phyloP scores from a whole-genome alignment of 2,797 vertebrate species.

The Melanotaenia pygmaea region DNA sequence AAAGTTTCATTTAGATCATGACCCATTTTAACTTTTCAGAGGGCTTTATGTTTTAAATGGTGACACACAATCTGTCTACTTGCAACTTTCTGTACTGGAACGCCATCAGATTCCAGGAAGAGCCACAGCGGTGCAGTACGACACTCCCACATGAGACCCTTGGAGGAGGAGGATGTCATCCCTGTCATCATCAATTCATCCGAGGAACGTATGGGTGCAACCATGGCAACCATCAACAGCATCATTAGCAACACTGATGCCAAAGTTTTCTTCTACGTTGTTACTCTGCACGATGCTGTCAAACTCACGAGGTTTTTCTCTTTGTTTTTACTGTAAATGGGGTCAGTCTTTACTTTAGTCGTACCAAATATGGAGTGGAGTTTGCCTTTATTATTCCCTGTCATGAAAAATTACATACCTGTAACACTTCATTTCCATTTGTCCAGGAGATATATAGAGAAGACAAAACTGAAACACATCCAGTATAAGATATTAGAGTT shows the following conservation, averaged over 20 bases:
- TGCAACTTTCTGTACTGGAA: neutral
- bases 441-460: conserved; percentile 92
- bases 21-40: neutral
- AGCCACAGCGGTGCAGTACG: neutral
- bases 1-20: too few species aligned
- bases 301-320: conserved; percentile 83
- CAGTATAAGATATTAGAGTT: conserved; percentile 94
- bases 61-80: neutral
- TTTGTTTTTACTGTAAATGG: neutral
- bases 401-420: neutral
- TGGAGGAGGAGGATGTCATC: conserved; percentile 79
- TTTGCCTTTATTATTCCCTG: too few species aligned
- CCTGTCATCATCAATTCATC: conserved; percentile 92
- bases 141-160: neutral
- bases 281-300: conserved; percentile 89
- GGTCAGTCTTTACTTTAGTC: neutral
- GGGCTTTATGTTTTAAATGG: neutral
- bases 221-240: conserved; percentile 94
- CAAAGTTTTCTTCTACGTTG: conserved; percentile 91
- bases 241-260: conserved; percentile 90
- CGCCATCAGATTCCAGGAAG: conserved; percentile 54
- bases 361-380: neutral
- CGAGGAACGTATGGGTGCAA: conserved; percentile 88
- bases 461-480: conserved; percentile 89
- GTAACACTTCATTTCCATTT: neutral